A percentile compares a stretch with the other conserved stretches of the same genome.
Evolutionary conservation across 1,140 invertebrate genomes (phyloP).

Genomic region (Microvelia longipes): DNA sequence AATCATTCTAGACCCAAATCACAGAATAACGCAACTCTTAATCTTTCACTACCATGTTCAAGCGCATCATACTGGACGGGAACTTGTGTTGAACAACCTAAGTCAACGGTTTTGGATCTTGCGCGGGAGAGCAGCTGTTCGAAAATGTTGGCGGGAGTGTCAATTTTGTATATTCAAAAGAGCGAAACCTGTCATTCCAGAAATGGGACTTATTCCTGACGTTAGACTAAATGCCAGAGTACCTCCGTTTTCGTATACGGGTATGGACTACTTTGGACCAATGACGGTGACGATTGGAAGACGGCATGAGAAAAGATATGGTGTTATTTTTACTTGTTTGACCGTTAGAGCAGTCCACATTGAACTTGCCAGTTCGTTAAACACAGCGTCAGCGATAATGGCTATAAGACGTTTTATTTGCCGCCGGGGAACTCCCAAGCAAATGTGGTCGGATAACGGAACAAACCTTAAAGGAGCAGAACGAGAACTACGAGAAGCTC

Average conservation of each 20-base stretch:
- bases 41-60: not conserved
- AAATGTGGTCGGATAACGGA: not conserved
- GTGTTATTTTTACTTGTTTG: not conserved
- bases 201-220: not conserved
- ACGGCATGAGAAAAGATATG: not conserved
- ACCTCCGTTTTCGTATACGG: not conserved
- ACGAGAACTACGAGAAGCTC: not conserved
- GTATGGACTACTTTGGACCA: not conserved
- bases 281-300: not conserved
- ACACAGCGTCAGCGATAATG: not conserved
- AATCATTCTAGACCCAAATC: not conserved
- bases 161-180: not conserved
- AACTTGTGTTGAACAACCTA: not conserved
- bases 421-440: not conserved
- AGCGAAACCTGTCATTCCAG: not conserved
- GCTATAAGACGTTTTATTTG: not conserved
- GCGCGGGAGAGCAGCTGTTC: not conserved
- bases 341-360: not conserved
- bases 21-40: not conserved
- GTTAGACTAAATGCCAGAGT: not conserved
- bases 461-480: not conserved
- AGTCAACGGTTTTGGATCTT: not conserved
- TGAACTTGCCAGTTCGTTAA: not conserved
- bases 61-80: not conserved
- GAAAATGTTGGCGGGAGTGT: not conserved